Evolutionary conservation across 2,888 invertebrate genomes (phyloP), one percentile per base, ranked within the genome.

Genomic region (Agonum fuliginosum): DNA sequence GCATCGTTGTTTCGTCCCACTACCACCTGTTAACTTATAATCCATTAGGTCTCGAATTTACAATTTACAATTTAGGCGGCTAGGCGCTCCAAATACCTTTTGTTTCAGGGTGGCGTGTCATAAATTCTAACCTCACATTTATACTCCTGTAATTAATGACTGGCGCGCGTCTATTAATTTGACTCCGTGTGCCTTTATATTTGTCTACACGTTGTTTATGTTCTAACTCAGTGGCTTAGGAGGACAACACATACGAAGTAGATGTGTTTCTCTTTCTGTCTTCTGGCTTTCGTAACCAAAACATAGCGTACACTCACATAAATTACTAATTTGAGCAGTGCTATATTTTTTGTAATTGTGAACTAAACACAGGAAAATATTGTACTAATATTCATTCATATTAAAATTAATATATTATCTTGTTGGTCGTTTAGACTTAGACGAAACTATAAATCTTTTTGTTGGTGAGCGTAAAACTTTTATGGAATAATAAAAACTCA

Each of bases 71-170:
- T 54, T 24, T 12, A 54, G 12, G 54, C 54, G 20, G 54, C 24
- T 20, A 43, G 54, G 54, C 54, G 67, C 67, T 67, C 67, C 41
- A 67, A 67, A 67, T 67, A 41, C 41, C 67, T 67, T 67, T 67
- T 37, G 67, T 67, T 67, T 67, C 41, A 67, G 67, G 67, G 67
- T 67, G 67, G 67, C 67, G 67, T 20, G 41, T 41, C 20, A 67
- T 67, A 67, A 67, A 67, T 67, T 41, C 37, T 67, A 20, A 20
- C 67, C 67, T 67, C 37, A 19, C 19, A 67, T 54, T 54, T 54
- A 54, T 54, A 20, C 24, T 54, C 24, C 24, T 54, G 20, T 67
- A 67, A 67, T 67, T 37, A 67, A 67, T 67, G 41, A 6, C n/a
- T 41, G 24, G n/a, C 41, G 17, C 20, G 37, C n/a, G 67, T 67